Evolutionary conservation across 2,888 invertebrate genomes (phyloP), one percentile per base, ranked within the genome.

Genomic region (Sphaerophoria taeniata): DNA sequence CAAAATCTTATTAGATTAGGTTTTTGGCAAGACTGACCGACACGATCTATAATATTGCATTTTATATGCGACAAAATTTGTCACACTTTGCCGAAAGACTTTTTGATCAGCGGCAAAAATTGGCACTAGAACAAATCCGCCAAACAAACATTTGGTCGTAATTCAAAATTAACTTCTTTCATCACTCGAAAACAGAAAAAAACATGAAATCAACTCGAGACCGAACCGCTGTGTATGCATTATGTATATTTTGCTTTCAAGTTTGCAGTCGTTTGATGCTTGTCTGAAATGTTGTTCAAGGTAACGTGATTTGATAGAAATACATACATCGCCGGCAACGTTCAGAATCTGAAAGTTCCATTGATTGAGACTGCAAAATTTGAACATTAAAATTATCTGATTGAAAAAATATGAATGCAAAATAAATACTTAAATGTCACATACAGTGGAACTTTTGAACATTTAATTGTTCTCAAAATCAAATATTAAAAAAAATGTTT

Each of bases 51-150:
- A 1, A 24, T 2, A 24, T 1, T 24, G 24, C 24, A 24, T 24
- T 24, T 24, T 24, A 2, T 24, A 24, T 2, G 24, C 24, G 24
- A 24, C 24, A 24, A 24, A 24, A 24, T 24, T 24, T 24, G 24
- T 24, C 24, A 60, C 56, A 56, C 56, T 55, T 55, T 36, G 14
- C 12, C 6, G 16, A 58, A 39, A 34, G 39, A 34, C 36, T 16
- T 58, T 60, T 60, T 16, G 24, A 61, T 43, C 33, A n/a, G 33
- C 33, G 34, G 3, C 9, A 9, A 63, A 47, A 34, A 24, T 65
- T 65, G 65, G 65, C 65, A 34, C 34, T n/a, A 14, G 6, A 49
- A 65, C 34, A 65, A 65, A 47, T 65, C 65, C 47, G 65, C 49
- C 47, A 65, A 49, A n/a, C 14, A 47, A 63, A 9, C 43, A 24